These are phyloP conservation scores for Agraylea sexmaculata DNA, from an alignment of 1,140 invertebrate genomes.

Conservation along the genomic window DNA sequence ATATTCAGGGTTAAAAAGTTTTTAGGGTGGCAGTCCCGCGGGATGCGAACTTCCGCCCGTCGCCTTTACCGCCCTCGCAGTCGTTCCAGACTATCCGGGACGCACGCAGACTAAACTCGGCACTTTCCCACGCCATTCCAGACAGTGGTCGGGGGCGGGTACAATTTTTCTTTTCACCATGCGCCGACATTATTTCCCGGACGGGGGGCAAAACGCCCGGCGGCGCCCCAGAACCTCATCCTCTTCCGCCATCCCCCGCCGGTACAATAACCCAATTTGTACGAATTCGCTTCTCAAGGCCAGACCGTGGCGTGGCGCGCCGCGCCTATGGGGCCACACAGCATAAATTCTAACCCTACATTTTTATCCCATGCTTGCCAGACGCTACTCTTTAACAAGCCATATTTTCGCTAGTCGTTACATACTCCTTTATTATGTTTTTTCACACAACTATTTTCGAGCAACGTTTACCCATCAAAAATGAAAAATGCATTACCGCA, in stretches of 20 bases:
- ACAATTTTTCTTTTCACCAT: constrained; percentile 12
- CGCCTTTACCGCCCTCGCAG: constrained; percentile 11
- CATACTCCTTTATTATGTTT: too few relatives aligned
- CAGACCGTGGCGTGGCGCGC: constrained; percentile 18
- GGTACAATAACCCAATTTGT: constrained; percentile 23
- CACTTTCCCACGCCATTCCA: constrained; percentile 20
- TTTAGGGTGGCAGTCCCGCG: too few relatives aligned
- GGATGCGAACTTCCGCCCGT: too few relatives aligned
- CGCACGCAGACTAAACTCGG: constrained; percentile 14
- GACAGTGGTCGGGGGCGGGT: constrained; percentile 4
- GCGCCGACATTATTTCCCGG: constrained; percentile 11
- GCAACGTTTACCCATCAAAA: too few relatives aligned
- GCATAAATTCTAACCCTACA: constrained; percentile 22
- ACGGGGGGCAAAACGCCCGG: neutral
- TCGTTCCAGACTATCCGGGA: constrained; percentile 8
- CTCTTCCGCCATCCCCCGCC: constrained; percentile 8
- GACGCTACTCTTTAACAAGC: too few relatives aligned
- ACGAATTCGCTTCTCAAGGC: constrained; percentile 21
- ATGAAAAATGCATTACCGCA: too few relatives aligned
- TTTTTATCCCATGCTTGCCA: too few relatives aligned
- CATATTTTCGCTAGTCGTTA: too few relatives aligned
- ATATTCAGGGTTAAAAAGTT: too few relatives aligned
- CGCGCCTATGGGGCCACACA: constrained; percentile 11
- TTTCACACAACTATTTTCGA: too few relatives aligned
- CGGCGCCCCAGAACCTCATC: neutral